These are phyloP conservation scores for Uloborus diversus DNA, from an alignment of 1,140 invertebrate species.

Conservation along the genomic window DNA sequence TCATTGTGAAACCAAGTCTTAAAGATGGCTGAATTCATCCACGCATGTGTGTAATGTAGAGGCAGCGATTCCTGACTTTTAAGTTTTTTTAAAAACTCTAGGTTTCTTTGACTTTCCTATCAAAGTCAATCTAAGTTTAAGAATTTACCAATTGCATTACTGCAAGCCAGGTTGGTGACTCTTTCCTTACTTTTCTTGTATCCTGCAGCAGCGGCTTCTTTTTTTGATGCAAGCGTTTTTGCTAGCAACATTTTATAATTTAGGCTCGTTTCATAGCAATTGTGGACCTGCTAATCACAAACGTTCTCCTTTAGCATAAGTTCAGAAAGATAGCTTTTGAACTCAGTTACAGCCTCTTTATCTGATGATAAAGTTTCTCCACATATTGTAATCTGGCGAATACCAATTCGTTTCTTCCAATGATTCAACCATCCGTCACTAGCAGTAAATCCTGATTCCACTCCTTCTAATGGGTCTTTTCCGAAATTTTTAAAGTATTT, in stretches of 20 bases:
- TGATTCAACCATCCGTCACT: not conserved
- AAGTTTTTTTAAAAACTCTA: not conserved
- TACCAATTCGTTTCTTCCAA: not conserved
- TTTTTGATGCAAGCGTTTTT: not conserved
- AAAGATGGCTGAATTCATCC: not conserved
- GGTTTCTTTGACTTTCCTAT: not conserved
- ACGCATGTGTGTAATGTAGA: slow-evolving; percentile 11
- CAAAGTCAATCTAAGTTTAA: not conserved
- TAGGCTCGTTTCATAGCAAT: not conserved
- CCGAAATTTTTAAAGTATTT: no score
- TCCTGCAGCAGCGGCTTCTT: not conserved
- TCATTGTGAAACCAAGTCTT: slow-evolving; percentile 1
- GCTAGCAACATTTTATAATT: slow-evolving; percentile 1
- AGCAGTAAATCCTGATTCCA: not conserved
- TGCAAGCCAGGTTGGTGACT: not conserved
- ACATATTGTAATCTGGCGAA: not conserved
- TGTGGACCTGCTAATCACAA: not conserved
- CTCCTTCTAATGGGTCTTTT: no score
- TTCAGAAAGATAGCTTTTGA: not conserved
- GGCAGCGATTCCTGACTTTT: not conserved
- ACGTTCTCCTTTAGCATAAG: not conserved
- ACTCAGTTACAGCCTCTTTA: slow-evolving; percentile 4
- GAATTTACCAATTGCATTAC: not conserved
- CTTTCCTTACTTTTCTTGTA: not conserved
- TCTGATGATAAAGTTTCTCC: not conserved